Evolutionary conservation across 1,140 invertebrate genomes (phyloP), one percentile per base, ranked within the genome.

Genomic region (Bilobella aurantiaca): DNA sequence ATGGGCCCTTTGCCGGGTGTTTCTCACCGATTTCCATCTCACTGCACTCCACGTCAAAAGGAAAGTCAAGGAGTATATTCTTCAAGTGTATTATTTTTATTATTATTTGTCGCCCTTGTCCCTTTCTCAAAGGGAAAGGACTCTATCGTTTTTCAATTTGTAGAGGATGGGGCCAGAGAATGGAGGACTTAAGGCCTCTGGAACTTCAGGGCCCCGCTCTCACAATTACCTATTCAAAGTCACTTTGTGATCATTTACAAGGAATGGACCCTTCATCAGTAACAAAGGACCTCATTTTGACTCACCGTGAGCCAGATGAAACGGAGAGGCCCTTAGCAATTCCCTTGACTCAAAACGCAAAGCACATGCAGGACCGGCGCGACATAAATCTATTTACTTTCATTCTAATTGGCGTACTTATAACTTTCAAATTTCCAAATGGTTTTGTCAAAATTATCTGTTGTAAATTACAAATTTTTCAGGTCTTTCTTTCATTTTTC

Each of bases 31-130:
- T 53, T 53, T 53, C 49, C 49, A 53, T 53, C 23, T 23, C 49
- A 23, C 49, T 53, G 49, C n/a, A 53, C 49, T 53, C 23, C 23
- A 5, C 21, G n/a, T 53, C 12, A 53, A 53, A 53, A 23, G 49
- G 49, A 53, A 53, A 53, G 49, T 53, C 49, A 53, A 53, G 49
- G 49, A 53, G 49, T 53, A 53, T 53, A 53, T 53, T 53, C n/a
- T 23, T 53, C 49, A 53, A 53, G 49, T 53, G 49, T 53, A 53
- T 53, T 53, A 53, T 53, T 53, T 53, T 53, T 53, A 53, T 53
- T 53, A 53, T 53, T 53, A 53, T 53, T 53, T 53, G 49, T 53
- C 49, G 49, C 49, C 49, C 49, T 53, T 53, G 49, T 53, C 49
- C 49, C 8, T 23, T 53, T 42, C n/a, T n/a, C n/a, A 8, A 42